Base-by-base conservation (phyloP, 2,888 invertebrate genomes). In the Galeruca laticollis region DNA sequence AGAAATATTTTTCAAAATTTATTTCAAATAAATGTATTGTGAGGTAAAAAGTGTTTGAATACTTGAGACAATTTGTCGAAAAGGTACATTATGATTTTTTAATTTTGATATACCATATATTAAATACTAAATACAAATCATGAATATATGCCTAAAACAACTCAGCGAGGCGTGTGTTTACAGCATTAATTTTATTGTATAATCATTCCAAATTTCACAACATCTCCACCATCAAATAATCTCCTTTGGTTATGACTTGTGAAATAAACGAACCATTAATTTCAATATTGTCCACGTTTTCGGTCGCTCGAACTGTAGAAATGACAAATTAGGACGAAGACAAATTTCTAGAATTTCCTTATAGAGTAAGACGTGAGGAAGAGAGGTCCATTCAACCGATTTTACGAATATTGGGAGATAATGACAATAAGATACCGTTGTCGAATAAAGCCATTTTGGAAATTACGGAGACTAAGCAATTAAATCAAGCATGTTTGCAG, bases 401-500 rank as follows among this genome's bases (percentile, higher is more conserved):
- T 73, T 73, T 69, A 64, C 72, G 69, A 70, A 72, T 72, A 73
- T 73, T 69, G 70, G 47, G 73, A 65, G 75, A 75, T 75, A 73
- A 75, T 75, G 75, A 69, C 75, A 75, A 73, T 75, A 75, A 75
- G 75, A 75, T 75, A 75, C 70, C 73, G 70, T 57, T 57, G 31
- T 57, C 70, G 73, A 76, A 78, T 78, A 78, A 78, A 78, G 75
- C 77, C 78, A 79, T 78, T 47, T 79, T 79, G 78, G 71, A 76
- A 77, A 79, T 80, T 78, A 76, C 74, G 73, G 75, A 75, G 75
- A 75, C 74, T 61, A 70, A 72, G 76, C 81, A 82, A 83, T 83
- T 82, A 82, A 83, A 82, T 83, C 81, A 82, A 80, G 75, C 76
- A 76, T 78, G 77, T 79, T 81, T 81, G 80, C 75, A 60, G 72